These are phyloP conservation scores for Pinctada fucata DNA, from an alignment of 2,888 invertebrate genomes.

Conservation along the genomic window DNA sequence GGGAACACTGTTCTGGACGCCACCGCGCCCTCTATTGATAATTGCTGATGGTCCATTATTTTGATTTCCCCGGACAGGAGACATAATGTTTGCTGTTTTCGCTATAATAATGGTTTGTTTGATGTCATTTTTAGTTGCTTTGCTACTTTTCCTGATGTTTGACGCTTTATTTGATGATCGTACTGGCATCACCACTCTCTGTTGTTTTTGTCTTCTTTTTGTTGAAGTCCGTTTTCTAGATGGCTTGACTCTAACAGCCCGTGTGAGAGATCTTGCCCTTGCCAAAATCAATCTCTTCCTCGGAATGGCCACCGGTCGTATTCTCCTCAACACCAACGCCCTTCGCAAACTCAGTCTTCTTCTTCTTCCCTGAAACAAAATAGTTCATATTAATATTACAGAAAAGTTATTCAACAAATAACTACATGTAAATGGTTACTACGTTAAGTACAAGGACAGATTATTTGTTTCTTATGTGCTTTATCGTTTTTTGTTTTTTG, in stretches of 20 bases:
- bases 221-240: not conserved
- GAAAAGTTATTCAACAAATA: too few species aligned
- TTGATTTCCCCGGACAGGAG: conserved; percentile 24
- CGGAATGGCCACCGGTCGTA: not conserved
- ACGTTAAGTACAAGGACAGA: too few species aligned
- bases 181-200: not conserved
- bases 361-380: not conserved
- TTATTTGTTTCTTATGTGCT: too few species aligned
- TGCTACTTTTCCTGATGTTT: conserved; percentile 7
- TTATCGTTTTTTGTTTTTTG: too few species aligned
- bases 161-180: conserved; percentile 7
- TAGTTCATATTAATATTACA: too few species aligned
- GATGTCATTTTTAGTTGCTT: conserved; percentile 13
- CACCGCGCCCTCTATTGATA: not conserved
- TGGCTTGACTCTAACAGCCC: not conserved
- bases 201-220: not conserved
- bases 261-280: not conserved
- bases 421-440: too few species aligned
- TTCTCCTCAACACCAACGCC: not conserved
- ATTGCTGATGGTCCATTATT: conserved; percentile 21
- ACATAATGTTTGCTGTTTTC: conserved; percentile 36
- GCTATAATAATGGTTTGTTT: conserved; percentile 34
- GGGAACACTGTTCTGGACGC: not conserved
- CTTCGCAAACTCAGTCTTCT: not conserved
- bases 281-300: not conserved